Evolutionary conservation across 53 echinoderm and acorn worm species (phyloP).

Genomic region (Holothuria scabra): DNA sequence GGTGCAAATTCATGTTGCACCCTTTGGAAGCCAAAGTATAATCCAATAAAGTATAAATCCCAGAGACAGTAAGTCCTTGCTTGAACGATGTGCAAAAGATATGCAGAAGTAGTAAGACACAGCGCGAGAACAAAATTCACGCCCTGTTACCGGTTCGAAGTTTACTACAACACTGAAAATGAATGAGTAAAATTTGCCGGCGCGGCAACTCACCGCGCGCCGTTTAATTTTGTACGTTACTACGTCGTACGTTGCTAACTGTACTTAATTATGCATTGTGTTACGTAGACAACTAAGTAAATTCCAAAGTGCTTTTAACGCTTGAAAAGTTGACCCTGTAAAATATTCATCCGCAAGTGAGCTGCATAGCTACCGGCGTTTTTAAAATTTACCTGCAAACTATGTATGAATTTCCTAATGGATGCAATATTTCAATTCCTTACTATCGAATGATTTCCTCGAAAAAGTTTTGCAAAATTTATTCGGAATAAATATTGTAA

Average conservation of each 20-base stretch:
- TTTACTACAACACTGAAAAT: conserved; percentile 42
- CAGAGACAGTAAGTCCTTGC: background rate
- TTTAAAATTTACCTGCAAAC: background rate
- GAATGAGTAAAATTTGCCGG: conserved; percentile 34
- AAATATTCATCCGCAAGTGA: conserved; percentile 24
- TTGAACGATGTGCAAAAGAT: no score
- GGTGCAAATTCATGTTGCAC: conserved; percentile 87
- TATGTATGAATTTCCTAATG: no score
- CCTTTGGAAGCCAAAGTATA: conserved; percentile 15
- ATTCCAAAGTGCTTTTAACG: conserved; percentile 27
- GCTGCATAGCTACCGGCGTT: conserved; percentile 32
- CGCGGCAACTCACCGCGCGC: background rate
- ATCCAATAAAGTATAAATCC: conserved; percentile 27
- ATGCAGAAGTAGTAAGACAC: no score
- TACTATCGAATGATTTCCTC: no score
- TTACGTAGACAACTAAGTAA: background rate
- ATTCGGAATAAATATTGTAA: background rate
- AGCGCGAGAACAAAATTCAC: background rate
- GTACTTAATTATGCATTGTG: no score
- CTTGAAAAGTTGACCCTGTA: background rate
- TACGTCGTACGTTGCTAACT: conserved; percentile 1
- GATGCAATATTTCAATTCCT: no score
- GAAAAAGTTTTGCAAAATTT: no score
- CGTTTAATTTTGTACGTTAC: conserved; percentile 30
- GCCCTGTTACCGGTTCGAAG: conserved; percentile 21